A percentile compares a stretch with the other conserved stretches of the same genome.
Conservation (phyloP, 2,888 invertebrate species). For the Andrena trimmerana region DNA sequence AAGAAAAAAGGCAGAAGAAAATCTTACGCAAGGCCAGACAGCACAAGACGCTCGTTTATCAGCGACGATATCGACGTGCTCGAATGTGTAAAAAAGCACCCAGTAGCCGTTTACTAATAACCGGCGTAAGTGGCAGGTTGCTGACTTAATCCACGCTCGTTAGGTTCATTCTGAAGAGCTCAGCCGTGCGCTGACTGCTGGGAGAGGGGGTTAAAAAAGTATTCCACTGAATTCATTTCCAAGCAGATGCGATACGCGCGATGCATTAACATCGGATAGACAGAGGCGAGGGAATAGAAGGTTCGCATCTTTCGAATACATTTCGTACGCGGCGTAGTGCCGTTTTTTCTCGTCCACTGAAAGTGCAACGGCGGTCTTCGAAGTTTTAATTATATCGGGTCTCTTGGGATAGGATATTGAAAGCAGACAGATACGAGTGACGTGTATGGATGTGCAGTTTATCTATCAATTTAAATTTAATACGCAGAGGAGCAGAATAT, state of each 20-base stretch:
- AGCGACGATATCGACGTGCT: neutral
- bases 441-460: too few relatives aligned
- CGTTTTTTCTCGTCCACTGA: neutral
- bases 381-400: too few relatives aligned
- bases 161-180: neutral
- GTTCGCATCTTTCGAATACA: neutral
- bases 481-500: too few relatives aligned
- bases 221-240: constrained; percentile 12
- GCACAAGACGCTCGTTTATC: neutral
- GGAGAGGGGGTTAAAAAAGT: neutral
- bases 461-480: too few relatives aligned
- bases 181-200: neutral
- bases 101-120: constrained; percentile 1
- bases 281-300: neutral
- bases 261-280: neutral
- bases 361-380: too few relatives aligned
- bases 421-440: too few relatives aligned
- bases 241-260: neutral
- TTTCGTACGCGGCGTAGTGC: neutral
- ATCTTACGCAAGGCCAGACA: constrained; percentile 31
- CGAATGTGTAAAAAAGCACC: neutral
- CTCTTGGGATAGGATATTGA: too few relatives aligned
- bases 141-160: constrained; percentile 1
- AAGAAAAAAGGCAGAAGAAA: constrained; percentile 31
- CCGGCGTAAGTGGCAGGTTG: neutral